Conservation (phyloP, 2,797 vertebrate genomes). For the Acridotheres tristis region DNA sequence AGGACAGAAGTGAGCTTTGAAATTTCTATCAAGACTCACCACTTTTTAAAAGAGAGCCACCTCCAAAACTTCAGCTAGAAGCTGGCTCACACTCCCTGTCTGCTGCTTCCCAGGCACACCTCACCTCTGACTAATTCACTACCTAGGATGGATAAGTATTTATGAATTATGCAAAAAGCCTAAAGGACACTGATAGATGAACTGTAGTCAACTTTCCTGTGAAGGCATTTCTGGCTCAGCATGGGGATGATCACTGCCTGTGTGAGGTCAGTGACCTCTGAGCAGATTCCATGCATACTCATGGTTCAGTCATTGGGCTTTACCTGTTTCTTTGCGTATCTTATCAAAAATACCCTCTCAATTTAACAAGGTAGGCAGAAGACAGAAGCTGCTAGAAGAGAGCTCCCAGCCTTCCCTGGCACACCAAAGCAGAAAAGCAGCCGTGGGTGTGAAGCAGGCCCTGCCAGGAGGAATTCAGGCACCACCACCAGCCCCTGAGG, state of each 20-base stretch:
- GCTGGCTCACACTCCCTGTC: background rate
- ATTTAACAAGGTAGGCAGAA: background rate
- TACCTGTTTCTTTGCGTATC: background rate
- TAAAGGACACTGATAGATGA: accelerated
- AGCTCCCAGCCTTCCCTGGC: background rate
- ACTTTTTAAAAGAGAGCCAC: background rate
- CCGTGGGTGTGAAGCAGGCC: background rate
- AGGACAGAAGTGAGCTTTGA: background rate
- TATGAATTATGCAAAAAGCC: background rate
- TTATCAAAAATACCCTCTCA: background rate
- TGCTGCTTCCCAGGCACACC: background rate
- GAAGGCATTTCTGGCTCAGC: accelerated
- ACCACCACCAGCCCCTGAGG: background rate
- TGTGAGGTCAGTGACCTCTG: background rate
- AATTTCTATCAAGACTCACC: background rate
- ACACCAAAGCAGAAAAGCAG: accelerated
- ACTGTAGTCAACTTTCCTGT: background rate
- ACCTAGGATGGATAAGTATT: background rate
- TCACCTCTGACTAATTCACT: background rate
- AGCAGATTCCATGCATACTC: accelerated
- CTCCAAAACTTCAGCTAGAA: background rate
- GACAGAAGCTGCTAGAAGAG: background rate
- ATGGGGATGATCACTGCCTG: accelerated
- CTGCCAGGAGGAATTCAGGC: background rate
- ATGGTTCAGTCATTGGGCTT: background rate